A percentile compares a stretch with the other conserved stretches of the same genome.
Conservation (phyloP, 64 coral and sea anemone species). For the Porites australiensis region DNA sequence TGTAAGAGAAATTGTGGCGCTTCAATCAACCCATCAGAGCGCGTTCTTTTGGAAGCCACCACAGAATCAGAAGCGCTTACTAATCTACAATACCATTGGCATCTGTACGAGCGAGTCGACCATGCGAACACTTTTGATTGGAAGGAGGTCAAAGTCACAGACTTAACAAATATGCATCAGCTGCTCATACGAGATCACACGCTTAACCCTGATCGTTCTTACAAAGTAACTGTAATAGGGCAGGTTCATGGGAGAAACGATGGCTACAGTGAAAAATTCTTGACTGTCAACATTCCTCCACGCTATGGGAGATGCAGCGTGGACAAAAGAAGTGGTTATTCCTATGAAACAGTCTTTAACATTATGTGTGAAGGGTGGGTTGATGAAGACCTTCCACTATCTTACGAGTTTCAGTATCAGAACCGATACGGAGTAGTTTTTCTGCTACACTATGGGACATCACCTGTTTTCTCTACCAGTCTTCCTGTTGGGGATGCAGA, state of each 20-base stretch:
- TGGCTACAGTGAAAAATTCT: conserved; percentile 11
- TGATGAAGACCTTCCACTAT: conserved; percentile 40
- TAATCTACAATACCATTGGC: neutral
- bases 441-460: conserved; percentile 11
- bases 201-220: neutral
- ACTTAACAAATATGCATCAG: neutral
- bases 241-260: neutral
- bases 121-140: neutral
- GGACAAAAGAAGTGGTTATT: neutral
- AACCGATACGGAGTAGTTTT: conserved; percentile 30
- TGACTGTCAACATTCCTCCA: conserved; percentile 27
- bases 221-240: conserved; percentile 18
- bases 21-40: conserved; percentile 10
- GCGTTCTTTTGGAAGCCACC: neutral
- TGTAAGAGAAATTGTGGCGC: conserved; percentile 32
- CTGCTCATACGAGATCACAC: neutral
- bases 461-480: neutral
- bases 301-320: conserved; percentile 24
- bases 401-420: conserved; percentile 39
- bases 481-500: conserved; percentile 30
- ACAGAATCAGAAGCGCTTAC: neutral
- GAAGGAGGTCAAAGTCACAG: neutral
- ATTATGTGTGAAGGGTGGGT: conserved; percentile 23
- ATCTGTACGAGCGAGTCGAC: neutral
- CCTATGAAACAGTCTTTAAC: conserved; percentile 3